These are phyloP conservation scores for Bubalus kerabau DNA, from an alignment of 2,113 vertebrate genomes.

Conservation along the genomic window DNA sequence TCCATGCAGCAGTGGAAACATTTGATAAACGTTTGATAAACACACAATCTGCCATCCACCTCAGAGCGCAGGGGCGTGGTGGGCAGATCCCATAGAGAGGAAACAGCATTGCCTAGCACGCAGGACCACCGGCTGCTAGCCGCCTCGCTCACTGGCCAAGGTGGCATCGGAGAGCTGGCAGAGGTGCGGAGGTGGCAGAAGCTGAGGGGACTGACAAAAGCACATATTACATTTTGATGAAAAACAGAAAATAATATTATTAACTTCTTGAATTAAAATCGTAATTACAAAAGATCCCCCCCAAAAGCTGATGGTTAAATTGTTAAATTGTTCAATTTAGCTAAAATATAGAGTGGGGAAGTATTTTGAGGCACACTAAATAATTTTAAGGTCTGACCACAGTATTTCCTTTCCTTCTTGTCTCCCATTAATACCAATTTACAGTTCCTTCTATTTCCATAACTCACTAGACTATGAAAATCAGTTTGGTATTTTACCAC, in stretches of 20 bases:
- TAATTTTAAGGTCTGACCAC: neutral
- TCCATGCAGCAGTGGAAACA: neutral
- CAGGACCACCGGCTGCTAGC: accelerated
- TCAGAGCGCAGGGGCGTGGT: accelerated
- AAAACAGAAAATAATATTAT: neutral
- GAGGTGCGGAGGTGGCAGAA: accelerated
- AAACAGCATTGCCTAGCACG: accelerated
- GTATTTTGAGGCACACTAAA: neutral
- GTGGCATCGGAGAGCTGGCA: neutral
- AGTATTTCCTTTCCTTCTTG: neutral
- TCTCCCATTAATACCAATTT: neutral
- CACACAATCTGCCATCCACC: neutral
- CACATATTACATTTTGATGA: neutral
- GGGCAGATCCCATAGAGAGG: neutral
- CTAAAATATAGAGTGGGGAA: neutral
- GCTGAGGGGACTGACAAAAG: neutral
- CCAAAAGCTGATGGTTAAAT: neutral
- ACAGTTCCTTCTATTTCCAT: neutral
- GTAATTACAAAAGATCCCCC: neutral
- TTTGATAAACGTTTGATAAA: neutral
- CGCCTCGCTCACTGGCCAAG: accelerated
- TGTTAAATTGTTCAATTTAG: neutral
- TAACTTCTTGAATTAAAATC: neutral
- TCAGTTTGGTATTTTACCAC: neutral
- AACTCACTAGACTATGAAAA: neutral